Evolutionary conservation across 2,888 invertebrate genomes (phyloP).

Genomic region (Entomobrya proxima): DNA sequence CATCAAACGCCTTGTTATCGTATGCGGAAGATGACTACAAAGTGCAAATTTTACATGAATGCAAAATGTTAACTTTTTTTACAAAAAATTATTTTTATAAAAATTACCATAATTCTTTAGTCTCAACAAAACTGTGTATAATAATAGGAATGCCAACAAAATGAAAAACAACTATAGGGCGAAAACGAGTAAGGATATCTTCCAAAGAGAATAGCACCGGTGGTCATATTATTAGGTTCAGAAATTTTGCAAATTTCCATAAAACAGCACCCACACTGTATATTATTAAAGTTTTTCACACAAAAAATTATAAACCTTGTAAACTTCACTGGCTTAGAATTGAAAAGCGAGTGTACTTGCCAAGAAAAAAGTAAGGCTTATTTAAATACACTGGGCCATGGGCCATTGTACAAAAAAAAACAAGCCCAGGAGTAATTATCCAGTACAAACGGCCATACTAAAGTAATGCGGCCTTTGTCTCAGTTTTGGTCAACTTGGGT

Average conservation of each 20-base stretch:
- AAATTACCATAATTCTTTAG: background rate
- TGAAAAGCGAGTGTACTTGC: background rate
- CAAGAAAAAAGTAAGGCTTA: slow-evolving; percentile 32
- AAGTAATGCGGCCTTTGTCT: too few species aligned
- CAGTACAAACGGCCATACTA: too few species aligned
- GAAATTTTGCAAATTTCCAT: background rate
- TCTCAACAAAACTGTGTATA: background rate
- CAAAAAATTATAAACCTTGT: slow-evolving; percentile 9
- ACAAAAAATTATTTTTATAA: background rate
- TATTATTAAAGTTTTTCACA: background rate
- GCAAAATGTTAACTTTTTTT: too few species aligned
- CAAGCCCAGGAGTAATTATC: too few species aligned
- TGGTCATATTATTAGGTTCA: background rate
- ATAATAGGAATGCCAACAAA: background rate
- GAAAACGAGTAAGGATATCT: slow-evolving; percentile 12
- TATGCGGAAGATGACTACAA: slow-evolving; percentile 47
- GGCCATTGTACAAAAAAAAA: too few species aligned
- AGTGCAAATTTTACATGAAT: background rate
- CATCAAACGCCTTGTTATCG: slow-evolving; percentile 58
- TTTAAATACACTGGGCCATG: background rate
- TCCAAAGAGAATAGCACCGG: slow-evolving; percentile 23
- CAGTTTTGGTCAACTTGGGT: too few species aligned
- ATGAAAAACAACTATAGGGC: background rate
- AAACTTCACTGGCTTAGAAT: slow-evolving; percentile 31
- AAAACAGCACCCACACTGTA: background rate